phyloP scores from a whole-genome alignment of 2,888 invertebrate genomes.

The Agrilus biguttatus region DNA sequence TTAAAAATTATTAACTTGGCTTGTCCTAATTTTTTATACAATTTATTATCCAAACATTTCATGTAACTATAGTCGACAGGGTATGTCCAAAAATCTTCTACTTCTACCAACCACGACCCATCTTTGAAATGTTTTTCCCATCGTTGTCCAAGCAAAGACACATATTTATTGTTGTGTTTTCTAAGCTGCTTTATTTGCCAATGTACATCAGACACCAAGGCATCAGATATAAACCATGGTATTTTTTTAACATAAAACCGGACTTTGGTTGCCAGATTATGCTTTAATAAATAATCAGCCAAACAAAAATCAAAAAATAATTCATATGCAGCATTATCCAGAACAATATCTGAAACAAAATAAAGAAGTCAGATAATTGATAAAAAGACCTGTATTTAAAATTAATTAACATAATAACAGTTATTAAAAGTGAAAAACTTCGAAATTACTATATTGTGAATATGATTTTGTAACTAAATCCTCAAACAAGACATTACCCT shows the following conservation, averaged over 20 bases:
- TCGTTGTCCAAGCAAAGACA: constrained; percentile 35
- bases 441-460: too few relatives aligned
- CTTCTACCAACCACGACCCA: constrained; percentile 35
- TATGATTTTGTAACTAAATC: too few relatives aligned
- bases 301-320: constrained; percentile 78
- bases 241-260: constrained; percentile 74
- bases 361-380: too few relatives aligned
- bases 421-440: too few relatives aligned
- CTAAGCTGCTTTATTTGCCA: constrained; percentile 45
- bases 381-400: too few relatives aligned
- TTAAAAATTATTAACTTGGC: constrained; percentile 70
- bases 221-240: constrained; percentile 96
- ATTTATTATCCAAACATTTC: constrained; percentile 45
- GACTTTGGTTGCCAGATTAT: constrained; percentile 46
- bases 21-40: constrained; percentile 57
- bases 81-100: constrained; percentile 74
- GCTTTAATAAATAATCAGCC: constrained; percentile 59
- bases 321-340: constrained; percentile 93
- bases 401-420: too few relatives aligned
- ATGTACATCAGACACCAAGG: constrained; percentile 57
- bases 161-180: constrained; percentile 16
- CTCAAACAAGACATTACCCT: too few relatives aligned
- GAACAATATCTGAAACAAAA: constrained; percentile 50
- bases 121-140: constrained; percentile 44
- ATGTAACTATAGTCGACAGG: constrained; percentile 69